Conservation (phyloP, 2,888 invertebrate species). For the Myathropa florea region DNA sequence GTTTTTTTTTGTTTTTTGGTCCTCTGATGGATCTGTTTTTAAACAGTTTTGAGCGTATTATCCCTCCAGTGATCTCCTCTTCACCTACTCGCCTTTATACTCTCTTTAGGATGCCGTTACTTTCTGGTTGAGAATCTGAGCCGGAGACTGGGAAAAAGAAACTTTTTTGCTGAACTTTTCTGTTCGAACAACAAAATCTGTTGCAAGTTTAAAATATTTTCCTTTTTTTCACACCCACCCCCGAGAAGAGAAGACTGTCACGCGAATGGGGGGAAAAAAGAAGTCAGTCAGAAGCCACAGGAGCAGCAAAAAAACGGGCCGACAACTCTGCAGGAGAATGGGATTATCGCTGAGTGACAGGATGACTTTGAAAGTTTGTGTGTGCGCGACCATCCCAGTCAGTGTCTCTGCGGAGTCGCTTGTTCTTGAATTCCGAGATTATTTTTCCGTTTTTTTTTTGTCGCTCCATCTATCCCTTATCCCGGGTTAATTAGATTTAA, state of each 20-base stretch:
- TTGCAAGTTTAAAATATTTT: conserved; percentile 38
- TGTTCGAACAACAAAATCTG: conserved; percentile 50
- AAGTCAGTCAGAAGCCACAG: not conserved
- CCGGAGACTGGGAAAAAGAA: conserved; percentile 10
- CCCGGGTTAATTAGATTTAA: conserved; percentile 67
- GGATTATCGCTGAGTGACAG: conserved; percentile 62
- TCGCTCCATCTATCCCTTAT: conserved; percentile 37
- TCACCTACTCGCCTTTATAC: conserved; percentile 32
- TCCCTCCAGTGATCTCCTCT: conserved; percentile 61
- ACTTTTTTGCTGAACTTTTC: not conserved
- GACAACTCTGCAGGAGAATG: conserved; percentile 29
- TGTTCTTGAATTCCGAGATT: conserved; percentile 48
- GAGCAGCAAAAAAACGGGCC: conserved; percentile 3
- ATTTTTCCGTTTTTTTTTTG: not conserved
- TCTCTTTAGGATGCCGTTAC: not conserved
- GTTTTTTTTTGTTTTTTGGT: not conserved
- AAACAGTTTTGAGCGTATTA: conserved; percentile 66
- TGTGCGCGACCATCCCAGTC: not conserved
- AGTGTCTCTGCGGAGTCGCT: conserved; percentile 18
- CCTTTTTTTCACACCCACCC: no score
- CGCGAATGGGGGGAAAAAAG: conserved; percentile 19
- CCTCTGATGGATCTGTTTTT: conserved; percentile 59
- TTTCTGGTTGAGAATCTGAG: not conserved
- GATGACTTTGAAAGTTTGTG: conserved; percentile 52
- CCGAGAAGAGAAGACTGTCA: conserved; percentile 29